Evolutionary conservation across 2,888 invertebrate genomes (phyloP).

Genomic region (Zhuqinia jingwanae): DNA sequence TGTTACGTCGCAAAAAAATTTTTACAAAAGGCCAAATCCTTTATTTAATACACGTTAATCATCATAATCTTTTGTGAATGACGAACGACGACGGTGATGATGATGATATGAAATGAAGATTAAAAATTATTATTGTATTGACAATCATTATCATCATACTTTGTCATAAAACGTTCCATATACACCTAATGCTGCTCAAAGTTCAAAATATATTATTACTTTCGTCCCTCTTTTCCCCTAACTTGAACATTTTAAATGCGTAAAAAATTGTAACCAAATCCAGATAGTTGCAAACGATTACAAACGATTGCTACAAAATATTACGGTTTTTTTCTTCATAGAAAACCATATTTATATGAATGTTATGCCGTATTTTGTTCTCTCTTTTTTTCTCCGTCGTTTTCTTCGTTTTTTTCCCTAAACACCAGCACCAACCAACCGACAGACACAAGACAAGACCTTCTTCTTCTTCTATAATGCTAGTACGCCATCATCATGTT

Average conservation of each 20-base stretch:
- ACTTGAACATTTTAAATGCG: background rate
- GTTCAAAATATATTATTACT: background rate
- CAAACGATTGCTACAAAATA: background rate
- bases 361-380: slow-evolving; percentile 25
- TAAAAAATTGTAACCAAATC: slow-evolving; percentile 41
- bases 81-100: no score
- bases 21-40: background rate
- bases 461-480: no score
- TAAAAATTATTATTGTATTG: slow-evolving; percentile 5
- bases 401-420: background rate
- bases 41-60: slow-evolving; percentile 1
- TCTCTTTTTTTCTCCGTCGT: slow-evolving; percentile 15
- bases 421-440: slow-evolving; percentile 33
- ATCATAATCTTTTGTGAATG: background rate
- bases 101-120: background rate
- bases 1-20: slow-evolving; percentile 20
- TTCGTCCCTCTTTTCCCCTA: background rate
- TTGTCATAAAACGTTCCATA: background rate
- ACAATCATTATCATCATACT: no score
- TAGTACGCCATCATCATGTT: slow-evolving; percentile 1
- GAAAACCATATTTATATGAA: slow-evolving; percentile 7
- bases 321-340: slow-evolving; percentile 17
- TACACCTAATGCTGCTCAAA: background rate
- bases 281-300: slow-evolving; percentile 43
- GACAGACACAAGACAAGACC: slow-evolving; percentile 34